phyloP scores from a whole-genome alignment of 2,797 vertebrate genomes.

The Diglossa cyanea region DNA sequence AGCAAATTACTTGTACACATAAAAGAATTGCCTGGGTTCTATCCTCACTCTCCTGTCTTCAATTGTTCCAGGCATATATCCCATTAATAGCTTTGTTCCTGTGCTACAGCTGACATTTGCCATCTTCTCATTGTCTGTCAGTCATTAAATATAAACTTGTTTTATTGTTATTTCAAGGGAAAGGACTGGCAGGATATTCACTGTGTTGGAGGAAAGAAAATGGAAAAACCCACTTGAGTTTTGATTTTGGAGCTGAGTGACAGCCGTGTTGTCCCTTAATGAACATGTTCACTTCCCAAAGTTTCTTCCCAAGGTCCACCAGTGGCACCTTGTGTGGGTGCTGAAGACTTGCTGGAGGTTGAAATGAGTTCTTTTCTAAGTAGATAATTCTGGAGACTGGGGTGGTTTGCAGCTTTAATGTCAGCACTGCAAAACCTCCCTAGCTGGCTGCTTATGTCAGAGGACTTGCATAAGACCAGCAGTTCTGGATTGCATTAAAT shows the following conservation, averaged over 20 bases:
- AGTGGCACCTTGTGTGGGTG: background rate
- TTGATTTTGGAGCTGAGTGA: background rate
- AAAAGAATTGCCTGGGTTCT: background rate
- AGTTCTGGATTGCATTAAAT: background rate
- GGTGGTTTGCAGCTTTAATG: background rate
- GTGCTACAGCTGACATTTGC: background rate
- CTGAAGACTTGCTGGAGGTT: background rate
- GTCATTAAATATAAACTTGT: background rate
- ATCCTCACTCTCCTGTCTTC: background rate
- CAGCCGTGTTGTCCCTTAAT: background rate
- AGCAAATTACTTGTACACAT: background rate
- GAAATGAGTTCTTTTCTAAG: background rate
- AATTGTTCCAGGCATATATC: background rate
- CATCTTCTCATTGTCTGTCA: background rate
- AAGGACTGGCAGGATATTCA: background rate
- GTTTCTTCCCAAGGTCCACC: background rate
- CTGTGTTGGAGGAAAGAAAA: background rate
- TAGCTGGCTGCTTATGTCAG: background rate
- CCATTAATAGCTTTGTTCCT: background rate
- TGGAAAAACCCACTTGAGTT: background rate
- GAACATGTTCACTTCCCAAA: background rate
- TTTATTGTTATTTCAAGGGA: background rate
- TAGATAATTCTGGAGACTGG: background rate
- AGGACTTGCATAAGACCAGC: background rate
- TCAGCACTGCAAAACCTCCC: background rate